A percentile compares a stretch with the other conserved stretches of the same genome.
phyloP scores from a whole-genome alignment of 2,113 vertebrate genomes.

The Mustela lutreola region DNA sequence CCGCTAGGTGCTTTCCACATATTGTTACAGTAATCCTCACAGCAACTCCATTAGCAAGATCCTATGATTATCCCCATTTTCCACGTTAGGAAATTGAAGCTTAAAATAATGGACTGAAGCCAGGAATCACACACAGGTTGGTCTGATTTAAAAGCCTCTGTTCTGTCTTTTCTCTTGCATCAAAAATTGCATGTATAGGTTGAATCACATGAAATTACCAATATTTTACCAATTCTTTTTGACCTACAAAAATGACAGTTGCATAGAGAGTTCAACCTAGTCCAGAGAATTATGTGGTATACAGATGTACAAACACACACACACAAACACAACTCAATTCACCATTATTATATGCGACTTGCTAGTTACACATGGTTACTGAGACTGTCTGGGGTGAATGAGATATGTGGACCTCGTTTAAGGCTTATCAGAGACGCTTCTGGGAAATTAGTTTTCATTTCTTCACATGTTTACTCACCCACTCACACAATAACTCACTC shows the following conservation, averaged over 20 bases:
- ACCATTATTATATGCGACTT: background rate
- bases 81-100: background rate
- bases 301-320: background rate
- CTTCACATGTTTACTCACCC: background rate
- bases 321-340: background rate
- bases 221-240: conserved; percentile 2
- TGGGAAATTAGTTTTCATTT: conserved; percentile 53
- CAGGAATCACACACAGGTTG: background rate
- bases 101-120: background rate
- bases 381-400: background rate
- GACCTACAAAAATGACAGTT: background rate
- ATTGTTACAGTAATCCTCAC: background rate
- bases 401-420: conserved; percentile 25
- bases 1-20: background rate
- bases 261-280: background rate
- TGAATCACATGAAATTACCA: background rate
- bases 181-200: background rate
- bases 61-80: background rate
- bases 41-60: background rate
- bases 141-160: background rate
- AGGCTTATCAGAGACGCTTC: conserved; percentile 16
- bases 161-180: background rate
- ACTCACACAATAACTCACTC: background rate
- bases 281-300: background rate
- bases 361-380: background rate